Conservation (phyloP, 2,797 vertebrate genomes). For the Notoglanidium macrostoma region DNA sequence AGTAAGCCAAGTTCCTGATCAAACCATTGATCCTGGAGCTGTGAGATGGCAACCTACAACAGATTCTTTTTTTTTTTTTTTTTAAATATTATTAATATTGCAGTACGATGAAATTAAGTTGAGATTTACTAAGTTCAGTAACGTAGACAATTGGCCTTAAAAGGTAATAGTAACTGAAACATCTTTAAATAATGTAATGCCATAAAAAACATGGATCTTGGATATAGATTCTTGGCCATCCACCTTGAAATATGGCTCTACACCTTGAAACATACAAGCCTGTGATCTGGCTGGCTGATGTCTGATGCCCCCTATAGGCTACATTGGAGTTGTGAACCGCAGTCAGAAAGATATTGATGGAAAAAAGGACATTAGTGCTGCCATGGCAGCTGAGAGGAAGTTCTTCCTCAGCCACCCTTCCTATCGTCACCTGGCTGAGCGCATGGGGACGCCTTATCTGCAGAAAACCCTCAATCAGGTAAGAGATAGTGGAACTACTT, state of each 20-base stretch:
- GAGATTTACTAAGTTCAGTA: neutral
- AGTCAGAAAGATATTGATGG: constrained; percentile 98
- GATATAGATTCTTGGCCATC: neutral
- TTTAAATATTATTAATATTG: neutral
- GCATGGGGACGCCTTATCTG: constrained; percentile 92
- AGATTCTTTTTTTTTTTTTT: neutral
- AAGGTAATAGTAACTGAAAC: neutral
- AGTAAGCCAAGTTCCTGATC: neutral
- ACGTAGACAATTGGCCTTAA: neutral
- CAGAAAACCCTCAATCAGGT: constrained; percentile 95
- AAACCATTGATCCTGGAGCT: neutral
- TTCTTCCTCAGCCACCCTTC: constrained; percentile 91
- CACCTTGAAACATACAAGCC: neutral
- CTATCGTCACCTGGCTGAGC: constrained; percentile 92
- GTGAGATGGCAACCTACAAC: neutral
- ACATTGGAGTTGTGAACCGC: constrained; percentile 93
- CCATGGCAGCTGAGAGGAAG: constrained; percentile 89
- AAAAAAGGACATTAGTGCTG: constrained; percentile 90
- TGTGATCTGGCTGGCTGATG: neutral
- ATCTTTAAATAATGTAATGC: neutral
- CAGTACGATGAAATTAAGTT: neutral
- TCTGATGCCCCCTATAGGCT: constrained; percentile 73
- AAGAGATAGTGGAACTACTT: neutral
- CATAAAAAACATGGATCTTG: neutral
- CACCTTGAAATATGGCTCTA: neutral